Percentiles rank a stretch among this genome's conserved stretches.
phyloP scores from a whole-genome alignment of 2,113 vertebrate genomes.

The Eptesicus fuscus region DNA sequence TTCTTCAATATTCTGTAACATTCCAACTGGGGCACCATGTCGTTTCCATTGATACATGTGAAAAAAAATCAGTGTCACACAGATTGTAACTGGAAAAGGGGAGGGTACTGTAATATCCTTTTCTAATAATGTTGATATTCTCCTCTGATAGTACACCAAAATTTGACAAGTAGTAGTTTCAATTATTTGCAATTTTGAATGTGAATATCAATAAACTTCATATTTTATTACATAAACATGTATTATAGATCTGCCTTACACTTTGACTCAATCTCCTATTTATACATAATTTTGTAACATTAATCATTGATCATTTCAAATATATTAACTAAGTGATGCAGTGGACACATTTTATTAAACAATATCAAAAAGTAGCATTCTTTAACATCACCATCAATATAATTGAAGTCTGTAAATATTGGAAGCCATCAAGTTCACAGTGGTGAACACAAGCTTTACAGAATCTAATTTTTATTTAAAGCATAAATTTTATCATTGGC shows the following conservation, averaged over 20 bases:
- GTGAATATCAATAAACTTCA: not conserved
- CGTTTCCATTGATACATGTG: not conserved
- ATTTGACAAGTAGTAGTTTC: not conserved
- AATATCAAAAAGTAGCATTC: conserved; percentile 13
- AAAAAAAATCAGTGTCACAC: not conserved
- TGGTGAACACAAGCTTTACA: not conserved
- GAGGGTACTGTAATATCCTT: not conserved
- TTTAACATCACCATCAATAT: not conserved
- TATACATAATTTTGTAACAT: not conserved
- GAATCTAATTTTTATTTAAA: conserved; percentile 13
- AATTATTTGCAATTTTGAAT: not conserved
- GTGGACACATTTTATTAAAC: not conserved
- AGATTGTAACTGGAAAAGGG: not conserved
- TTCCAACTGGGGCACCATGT: not conserved
- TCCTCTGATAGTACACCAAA: not conserved
- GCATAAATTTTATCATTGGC: not conserved
- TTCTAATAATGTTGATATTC: not conserved
- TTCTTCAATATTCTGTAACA: not conserved
- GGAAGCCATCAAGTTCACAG: not conserved
- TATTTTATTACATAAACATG: not conserved
- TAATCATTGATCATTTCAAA: not conserved
- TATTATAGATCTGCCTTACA: not conserved
- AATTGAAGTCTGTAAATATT: not conserved
- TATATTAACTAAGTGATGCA: not conserved
- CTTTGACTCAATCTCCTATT: not conserved